Percentiles rank a stretch among this genome's conserved stretches.
These are phyloP conservation scores for Parus major DNA, from an alignment of 2,113 vertebrate species.

Conservation along the genomic window DNA sequence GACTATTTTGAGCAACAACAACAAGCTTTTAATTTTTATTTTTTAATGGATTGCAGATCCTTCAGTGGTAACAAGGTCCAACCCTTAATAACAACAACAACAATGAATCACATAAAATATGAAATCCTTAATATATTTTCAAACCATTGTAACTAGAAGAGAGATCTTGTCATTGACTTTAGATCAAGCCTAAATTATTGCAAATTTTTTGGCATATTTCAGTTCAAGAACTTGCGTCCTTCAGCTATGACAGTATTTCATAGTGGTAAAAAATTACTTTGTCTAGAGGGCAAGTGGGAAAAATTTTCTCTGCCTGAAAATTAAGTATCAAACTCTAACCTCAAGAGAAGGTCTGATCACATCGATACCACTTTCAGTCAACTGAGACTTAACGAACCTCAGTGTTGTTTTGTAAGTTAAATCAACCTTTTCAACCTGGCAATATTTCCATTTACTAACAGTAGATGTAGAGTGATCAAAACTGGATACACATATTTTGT, in stretches of 20 bases:
- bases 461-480: background rate
- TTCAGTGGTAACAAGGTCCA: background rate
- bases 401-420: background rate
- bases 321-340: slow-evolving; percentile 1
- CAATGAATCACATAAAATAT: background rate
- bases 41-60: background rate
- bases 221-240: background rate
- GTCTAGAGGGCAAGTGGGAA: slow-evolving; percentile 37
- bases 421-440: background rate
- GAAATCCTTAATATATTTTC: background rate
- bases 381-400: background rate
- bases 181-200: background rate
- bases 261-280: slow-evolving; percentile 14
- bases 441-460: slow-evolving; percentile 1
- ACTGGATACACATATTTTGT: background rate
- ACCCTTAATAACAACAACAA: background rate
- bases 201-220: background rate
- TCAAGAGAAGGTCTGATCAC: background rate
- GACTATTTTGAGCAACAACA: background rate
- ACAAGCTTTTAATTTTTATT: background rate
- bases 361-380: slow-evolving; percentile 3
- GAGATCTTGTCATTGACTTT: background rate
- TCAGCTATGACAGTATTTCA: background rate
- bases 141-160: background rate
- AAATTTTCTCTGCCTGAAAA: slow-evolving; percentile 29